Evolutionary conservation across 2,888 invertebrate species (phyloP), one percentile per base, ranked within the genome.

Genomic region (Ligdia adustata): DNA sequence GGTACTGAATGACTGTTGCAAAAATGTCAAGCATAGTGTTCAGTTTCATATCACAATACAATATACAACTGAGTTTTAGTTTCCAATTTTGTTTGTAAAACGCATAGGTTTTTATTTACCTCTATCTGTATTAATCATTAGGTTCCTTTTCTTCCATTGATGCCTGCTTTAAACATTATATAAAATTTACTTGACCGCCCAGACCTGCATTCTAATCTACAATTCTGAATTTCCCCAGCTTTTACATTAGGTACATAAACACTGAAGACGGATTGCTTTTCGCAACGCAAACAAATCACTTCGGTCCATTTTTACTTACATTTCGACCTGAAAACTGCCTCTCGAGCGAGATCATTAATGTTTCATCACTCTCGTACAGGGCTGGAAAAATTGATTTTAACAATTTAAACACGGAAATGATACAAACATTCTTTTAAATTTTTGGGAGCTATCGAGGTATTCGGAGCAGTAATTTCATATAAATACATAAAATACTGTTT

Each of bases 231-330:
- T 34, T n/a, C n/a, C n/a, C n/a, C n/a, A n/a, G n/a, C n/a, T n/a
- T n/a, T n/a, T n/a, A n/a, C n/a, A 57, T 46, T 31, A 13, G 3
- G 7, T 34, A 50, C 37, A 50, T 41, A 32, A 35, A 39, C 12
- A 92, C 92, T 1, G 83, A 90, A 58, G 93, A 93, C 60, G 92
- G 92, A 0, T 72, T 93, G 29, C 91, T 93, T 52, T 63, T 79
- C 4, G 90, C 87, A 1, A 91, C 93, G 81, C 93, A 92, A 53
- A 82, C 59, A 0, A 71, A 69, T 40, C 91, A 93, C 66, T 91
- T 92, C 61, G 93, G 93, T 6, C 92, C 91, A 2, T 94, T 94
- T 69, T 75, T 94, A 22, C 76, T 94, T 29, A 93, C 93, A 0
- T 91, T 61, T 78, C 94, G n/a, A 64, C 52, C 50, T 70, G 1